phyloP scores from a whole-genome alignment of 1,140 invertebrate species.

The Hypothenemus hampei region DNA sequence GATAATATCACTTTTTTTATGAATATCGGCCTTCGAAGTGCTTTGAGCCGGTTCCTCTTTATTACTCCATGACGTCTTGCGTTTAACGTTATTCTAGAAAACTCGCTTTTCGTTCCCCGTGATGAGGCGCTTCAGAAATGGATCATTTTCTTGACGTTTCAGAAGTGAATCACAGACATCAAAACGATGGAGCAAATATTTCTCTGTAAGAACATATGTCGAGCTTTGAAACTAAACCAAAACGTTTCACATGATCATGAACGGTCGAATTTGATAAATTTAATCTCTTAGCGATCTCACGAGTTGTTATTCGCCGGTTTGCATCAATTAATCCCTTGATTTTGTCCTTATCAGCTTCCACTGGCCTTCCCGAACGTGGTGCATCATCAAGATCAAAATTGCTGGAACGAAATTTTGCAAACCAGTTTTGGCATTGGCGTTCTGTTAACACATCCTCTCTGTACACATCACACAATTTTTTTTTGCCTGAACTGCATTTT shows the following conservation, averaged over 20 bases:
- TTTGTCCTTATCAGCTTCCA: neutral
- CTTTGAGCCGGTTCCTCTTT: neutral
- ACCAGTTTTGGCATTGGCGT: slow-evolving; percentile 22
- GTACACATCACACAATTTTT: neutral
- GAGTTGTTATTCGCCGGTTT: neutral
- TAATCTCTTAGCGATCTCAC: neutral
- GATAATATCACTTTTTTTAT: slow-evolving; percentile 1
- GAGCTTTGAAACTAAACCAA: neutral
- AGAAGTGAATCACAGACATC: neutral
- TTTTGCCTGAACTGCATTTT: neutral
- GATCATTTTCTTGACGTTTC: neutral
- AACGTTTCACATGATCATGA: neutral
- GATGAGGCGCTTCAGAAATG: slow-evolving; percentile 3
- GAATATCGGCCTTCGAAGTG: neutral
- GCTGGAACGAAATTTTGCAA: slow-evolving; percentile 19
- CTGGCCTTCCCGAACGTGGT: slow-evolving; percentile 2
- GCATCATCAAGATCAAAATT: slow-evolving; percentile 17
- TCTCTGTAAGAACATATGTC: neutral
- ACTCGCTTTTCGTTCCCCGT: slow-evolving; percentile 12
- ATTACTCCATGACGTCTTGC: neutral
- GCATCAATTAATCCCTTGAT: neutral
- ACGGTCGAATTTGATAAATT: slow-evolving; percentile 5
- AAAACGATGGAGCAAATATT: too few species aligned
- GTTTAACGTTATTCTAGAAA: slow-evolving; percentile 7
- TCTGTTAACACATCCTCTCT: neutral